A percentile compares a stretch with the other conserved stretches of the same genome.
phyloP scores from a whole-genome alignment of 2,888 invertebrate species.

The Acleris literana region DNA sequence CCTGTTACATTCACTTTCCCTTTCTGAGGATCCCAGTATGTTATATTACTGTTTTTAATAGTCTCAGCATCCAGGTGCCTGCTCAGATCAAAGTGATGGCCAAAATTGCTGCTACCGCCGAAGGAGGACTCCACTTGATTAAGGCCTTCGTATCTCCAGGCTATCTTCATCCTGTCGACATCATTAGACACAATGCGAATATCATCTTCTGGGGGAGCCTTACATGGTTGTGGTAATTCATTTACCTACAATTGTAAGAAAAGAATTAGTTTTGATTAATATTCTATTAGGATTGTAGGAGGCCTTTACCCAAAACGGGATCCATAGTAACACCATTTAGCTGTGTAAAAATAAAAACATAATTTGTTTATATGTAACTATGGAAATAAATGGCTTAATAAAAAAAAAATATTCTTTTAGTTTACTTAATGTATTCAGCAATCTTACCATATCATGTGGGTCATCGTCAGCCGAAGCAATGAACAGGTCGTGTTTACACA shows the following conservation, averaged over 20 bases:
- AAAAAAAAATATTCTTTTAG: too few relatives aligned
- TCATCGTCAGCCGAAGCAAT: constrained; percentile 89
- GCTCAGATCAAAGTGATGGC: constrained; percentile 92
- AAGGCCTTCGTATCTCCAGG: constrained; percentile 94
- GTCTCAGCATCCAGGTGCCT: constrained; percentile 86
- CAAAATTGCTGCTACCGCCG: constrained; percentile 82
- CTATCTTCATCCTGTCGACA: constrained; percentile 90
- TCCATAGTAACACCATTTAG: too few relatives aligned
- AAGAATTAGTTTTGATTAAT: not conserved
- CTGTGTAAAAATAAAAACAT: too few relatives aligned
- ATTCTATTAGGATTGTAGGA: constrained; percentile 14
- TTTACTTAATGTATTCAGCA: too few relatives aligned
- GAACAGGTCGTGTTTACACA: constrained; percentile 88
- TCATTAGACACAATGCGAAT: constrained; percentile 49
- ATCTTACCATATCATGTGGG: constrained; percentile 85
- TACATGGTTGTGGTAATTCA: constrained; percentile 80
- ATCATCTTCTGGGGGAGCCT: constrained; percentile 71
- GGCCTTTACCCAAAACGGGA: too few relatives aligned
- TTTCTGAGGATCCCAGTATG: constrained; percentile 76
- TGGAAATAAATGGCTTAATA: too few relatives aligned
- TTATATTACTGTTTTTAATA: constrained; percentile 83
- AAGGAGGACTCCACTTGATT: constrained; percentile 83
- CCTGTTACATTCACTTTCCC: constrained; percentile 29
- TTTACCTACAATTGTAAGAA: constrained; percentile 68
- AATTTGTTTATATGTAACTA: too few relatives aligned